Conservation (phyloP, 2,888 invertebrate species). For the Diaperis boleti region DNA sequence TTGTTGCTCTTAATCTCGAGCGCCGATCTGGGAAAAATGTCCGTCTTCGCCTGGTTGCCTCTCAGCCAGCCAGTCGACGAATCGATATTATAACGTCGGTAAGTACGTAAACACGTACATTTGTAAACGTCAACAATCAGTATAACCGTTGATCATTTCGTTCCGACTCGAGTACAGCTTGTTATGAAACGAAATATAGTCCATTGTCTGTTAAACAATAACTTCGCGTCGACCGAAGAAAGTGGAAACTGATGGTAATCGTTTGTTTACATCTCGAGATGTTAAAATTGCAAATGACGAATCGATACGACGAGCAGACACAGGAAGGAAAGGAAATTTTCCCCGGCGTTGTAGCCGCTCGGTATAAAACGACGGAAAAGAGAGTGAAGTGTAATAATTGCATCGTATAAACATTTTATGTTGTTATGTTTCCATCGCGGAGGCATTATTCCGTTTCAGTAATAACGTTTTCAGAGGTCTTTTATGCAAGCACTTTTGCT, state of each 20-base stretch:
- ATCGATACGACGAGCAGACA: constrained; percentile 1
- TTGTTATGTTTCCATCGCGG: background rate
- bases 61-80: too few relatives aligned
- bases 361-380: background rate
- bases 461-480: background rate
- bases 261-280: background rate
- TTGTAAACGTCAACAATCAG: constrained; percentile 5
- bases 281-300: background rate
- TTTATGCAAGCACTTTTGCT: background rate
- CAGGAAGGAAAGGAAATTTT: background rate
- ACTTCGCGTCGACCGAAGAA: background rate
- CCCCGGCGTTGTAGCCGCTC: background rate
- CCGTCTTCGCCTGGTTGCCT: background rate
- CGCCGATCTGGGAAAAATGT: background rate
- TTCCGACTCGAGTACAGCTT: background rate
- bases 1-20: background rate
- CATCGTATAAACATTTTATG: background rate
- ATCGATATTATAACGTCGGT: background rate
- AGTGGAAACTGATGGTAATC: background rate
- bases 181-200: constrained; percentile 1
- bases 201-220: constrained; percentile 2
- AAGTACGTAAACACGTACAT: background rate
- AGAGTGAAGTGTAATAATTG: background rate
- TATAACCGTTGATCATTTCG: constrained; percentile 1
- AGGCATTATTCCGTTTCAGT: background rate